A percentile compares a stretch with the other conserved stretches of the same genome.
phyloP scores from a whole-genome alignment of 37 sponge, comb jelly and placozoan genomes.

The Theonella swinhoei region DNA sequence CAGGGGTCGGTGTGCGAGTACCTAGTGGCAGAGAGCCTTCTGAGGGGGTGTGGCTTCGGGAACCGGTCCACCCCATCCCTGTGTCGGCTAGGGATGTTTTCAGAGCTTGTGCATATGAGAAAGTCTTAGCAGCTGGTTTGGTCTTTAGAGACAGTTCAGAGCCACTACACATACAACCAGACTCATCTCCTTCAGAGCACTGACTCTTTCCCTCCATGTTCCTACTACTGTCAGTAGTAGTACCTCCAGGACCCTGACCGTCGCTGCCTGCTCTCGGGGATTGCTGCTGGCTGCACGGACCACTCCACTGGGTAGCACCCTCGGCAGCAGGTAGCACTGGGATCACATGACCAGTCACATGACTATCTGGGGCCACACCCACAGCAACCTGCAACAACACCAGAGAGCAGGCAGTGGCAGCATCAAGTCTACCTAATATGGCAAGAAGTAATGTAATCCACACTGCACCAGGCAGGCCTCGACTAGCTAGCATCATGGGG shows the following conservation, averaged over 20 bases:
- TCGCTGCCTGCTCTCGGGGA: conserved; percentile 51
- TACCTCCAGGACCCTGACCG: background rate
- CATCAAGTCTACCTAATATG: conserved; percentile 16
- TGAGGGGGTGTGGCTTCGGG: conserved; percentile 38
- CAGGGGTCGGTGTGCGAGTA: background rate
- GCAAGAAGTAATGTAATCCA: background rate
- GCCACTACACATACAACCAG: background rate
- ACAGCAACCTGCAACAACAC: conserved; percentile 77
- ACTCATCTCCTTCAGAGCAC: background rate
- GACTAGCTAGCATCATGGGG: too few relatives aligned
- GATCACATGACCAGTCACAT: background rate
- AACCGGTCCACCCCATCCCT: conserved; percentile 25
- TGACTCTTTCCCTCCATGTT: background rate
- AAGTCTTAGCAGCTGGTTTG: background rate
- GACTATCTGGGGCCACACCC: background rate
- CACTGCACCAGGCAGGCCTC: background rate
- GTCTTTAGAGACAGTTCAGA: background rate
- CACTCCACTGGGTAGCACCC: background rate
- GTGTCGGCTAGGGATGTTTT: background rate
- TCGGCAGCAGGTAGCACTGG: background rate
- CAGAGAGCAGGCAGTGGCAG: conserved; percentile 71
- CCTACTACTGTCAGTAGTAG: too few relatives aligned
- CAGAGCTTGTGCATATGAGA: conserved; percentile 48
- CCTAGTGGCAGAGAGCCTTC: background rate
- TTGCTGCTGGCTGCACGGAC: conserved; percentile 3